phyloP scores from a whole-genome alignment of 1,140 invertebrate species.

The Aporrectodea caliginosa region DNA sequence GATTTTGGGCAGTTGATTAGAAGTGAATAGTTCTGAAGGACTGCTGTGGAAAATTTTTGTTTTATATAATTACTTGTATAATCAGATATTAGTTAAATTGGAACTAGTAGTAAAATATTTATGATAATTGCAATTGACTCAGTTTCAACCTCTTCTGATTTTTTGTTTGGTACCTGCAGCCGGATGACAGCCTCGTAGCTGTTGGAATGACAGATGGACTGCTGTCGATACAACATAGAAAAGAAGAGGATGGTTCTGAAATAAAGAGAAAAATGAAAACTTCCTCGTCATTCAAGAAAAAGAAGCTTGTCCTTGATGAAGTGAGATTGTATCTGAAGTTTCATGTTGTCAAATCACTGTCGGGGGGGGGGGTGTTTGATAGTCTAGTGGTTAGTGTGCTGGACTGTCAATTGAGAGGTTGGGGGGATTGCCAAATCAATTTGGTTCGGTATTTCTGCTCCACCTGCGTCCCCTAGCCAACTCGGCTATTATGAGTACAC shows the following conservation, averaged over 20 bases:
- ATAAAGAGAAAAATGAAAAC: conserved; percentile 32
- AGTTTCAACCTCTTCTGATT: conserved; percentile 23
- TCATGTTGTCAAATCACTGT: too few species aligned
- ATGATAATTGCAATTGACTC: neutral
- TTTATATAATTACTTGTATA: neutral
- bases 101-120: neutral
- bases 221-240: conserved; percentile 76
- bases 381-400: too few species aligned
- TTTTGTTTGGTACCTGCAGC: conserved; percentile 51
- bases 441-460: too few species aligned
- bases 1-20: neutral
- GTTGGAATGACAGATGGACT: conserved; percentile 89
- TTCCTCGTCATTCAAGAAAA: too few species aligned
- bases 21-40: neutral
- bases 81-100: neutral
- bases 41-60: neutral
- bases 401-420: too few species aligned
- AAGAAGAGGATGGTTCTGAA: conserved; percentile 53
- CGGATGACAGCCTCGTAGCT: conserved; percentile 76
- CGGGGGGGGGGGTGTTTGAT: too few species aligned
- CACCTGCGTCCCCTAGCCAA: too few species aligned
- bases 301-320: too few species aligned
- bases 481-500: too few species aligned
- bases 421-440: too few species aligned
- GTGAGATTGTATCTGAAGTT: too few species aligned